These are phyloP conservation scores for Mactra quadrangularis DNA, from an alignment of 1,140 invertebrate genomes.

Conservation along the genomic window DNA sequence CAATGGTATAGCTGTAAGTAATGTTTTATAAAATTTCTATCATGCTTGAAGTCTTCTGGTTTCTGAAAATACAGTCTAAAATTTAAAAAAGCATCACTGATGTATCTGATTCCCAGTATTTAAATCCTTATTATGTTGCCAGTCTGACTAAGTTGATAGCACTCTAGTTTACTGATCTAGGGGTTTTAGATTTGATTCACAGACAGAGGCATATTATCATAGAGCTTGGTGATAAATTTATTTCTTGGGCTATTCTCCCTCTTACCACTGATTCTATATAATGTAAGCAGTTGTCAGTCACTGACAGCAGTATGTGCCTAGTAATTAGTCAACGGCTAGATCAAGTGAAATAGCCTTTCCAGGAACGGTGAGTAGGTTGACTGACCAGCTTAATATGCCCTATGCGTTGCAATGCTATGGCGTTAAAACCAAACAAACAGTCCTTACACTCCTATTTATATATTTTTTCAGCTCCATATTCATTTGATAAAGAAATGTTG, in stretches of 20 bases:
- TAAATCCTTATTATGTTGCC: background rate
- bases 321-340: no score
- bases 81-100: background rate
- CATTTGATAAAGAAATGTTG: constrained; percentile 54
- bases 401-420: background rate
- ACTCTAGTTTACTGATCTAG: no score
- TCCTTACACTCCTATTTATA: background rate
- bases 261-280: no score
- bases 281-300: background rate
- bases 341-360: background rate
- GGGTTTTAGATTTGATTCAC: no score
- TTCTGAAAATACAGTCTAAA: no score
- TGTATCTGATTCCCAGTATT: background rate
- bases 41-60: no score
- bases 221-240: no score
- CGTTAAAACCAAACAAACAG: background rate
- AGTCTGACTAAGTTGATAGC: no score
- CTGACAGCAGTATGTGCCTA: no score
- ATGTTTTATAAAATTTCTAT: background rate
- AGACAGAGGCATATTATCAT: no score
- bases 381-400: no score
- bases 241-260: no score
- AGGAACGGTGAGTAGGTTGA: background rate
- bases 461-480: constrained; percentile 52
- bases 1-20: constrained; percentile 63